Conservation (phyloP, 2,888 invertebrate genomes). For the Drosophila borealis region DNA sequence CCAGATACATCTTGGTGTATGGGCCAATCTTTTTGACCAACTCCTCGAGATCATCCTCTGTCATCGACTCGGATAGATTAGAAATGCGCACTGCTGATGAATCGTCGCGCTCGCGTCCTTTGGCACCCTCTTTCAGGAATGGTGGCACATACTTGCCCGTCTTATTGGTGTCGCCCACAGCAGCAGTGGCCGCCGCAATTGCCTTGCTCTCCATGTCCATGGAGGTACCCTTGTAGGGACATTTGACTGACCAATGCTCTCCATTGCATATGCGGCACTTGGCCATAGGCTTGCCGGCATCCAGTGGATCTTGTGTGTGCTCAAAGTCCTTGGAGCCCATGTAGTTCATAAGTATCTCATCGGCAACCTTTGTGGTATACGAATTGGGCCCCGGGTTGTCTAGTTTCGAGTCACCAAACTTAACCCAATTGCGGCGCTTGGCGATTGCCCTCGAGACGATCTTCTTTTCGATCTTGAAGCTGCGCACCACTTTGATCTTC, state of each 20-base stretch:
- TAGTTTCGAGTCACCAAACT: constrained; percentile 95
- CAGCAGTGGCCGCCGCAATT: constrained; percentile 77
- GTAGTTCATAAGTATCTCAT: constrained; percentile 98
- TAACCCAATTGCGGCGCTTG: constrained; percentile 95
- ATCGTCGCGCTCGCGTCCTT: constrained; percentile 91
- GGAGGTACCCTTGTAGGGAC: constrained; percentile 98
- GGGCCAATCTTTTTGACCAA: constrained; percentile 97
- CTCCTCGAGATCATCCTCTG: constrained; percentile 97
- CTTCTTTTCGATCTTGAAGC: constrained; percentile 96
- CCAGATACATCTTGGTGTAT: constrained; percentile 96
- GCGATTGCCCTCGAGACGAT: constrained; percentile 96
- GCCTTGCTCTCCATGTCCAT: constrained; percentile 88
- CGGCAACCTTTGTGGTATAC: constrained; percentile 97
- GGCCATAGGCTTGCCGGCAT: constrained; percentile 90
- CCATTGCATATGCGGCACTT: constrained; percentile 96
- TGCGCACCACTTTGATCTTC: constrained; percentile 93
- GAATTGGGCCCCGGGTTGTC: constrained; percentile 99
- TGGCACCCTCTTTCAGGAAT: constrained; percentile 93
- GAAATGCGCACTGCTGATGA: constrained; percentile 97
- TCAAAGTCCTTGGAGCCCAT: constrained; percentile 95
- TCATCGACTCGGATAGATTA: constrained; percentile 98
- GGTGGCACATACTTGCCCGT: constrained; percentile 93
- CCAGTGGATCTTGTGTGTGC: constrained; percentile 93
- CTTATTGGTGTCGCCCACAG: constrained; percentile 69
- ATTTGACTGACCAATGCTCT: constrained; percentile 99